Conservation (phyloP, 2,113 vertebrate species). For the Pseudopodoces humilis region DNA sequence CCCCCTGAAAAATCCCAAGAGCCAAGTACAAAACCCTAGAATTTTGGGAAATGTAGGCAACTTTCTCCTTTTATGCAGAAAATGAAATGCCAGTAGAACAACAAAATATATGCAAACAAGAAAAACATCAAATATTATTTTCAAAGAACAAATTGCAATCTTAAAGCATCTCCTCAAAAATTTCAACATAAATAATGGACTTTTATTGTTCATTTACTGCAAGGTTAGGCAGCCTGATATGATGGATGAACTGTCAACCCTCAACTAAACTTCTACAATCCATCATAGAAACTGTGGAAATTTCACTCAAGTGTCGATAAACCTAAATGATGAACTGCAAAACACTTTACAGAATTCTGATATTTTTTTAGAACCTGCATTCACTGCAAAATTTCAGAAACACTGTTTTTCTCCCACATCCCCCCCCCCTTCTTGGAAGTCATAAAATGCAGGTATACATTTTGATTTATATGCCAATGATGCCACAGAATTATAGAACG, state of each 20-base stretch:
- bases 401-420: not conserved
- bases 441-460: not conserved
- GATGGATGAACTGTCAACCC: constrained; percentile 85
- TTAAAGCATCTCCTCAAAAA: constrained; percentile 35
- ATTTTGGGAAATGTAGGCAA: not conserved
- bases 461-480: not conserved
- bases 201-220: constrained; percentile 89
- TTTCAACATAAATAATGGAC: constrained; percentile 76
- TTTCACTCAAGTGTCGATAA: constrained; percentile 69
- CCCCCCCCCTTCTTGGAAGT: not conserved
- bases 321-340: constrained; percentile 51
- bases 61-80: not conserved
- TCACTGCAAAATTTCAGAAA: constrained; percentile 20
- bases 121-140: not conserved
- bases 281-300: constrained; percentile 74
- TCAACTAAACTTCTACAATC: constrained; percentile 82
- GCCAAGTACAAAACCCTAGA: not conserved
- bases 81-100: not conserved
- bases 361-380: constrained; percentile 4
- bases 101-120: not conserved
- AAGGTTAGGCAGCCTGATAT: constrained; percentile 87
- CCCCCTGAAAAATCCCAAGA: fast-evolving
- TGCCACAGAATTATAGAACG: not conserved
- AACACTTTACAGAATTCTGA: constrained; percentile 44
- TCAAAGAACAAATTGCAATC: not conserved